A percentile compares a stretch with the other conserved stretches of the same genome.
Conservation (phyloP, 2,113 vertebrate species). For the Recurvirostra avosetta region DNA sequence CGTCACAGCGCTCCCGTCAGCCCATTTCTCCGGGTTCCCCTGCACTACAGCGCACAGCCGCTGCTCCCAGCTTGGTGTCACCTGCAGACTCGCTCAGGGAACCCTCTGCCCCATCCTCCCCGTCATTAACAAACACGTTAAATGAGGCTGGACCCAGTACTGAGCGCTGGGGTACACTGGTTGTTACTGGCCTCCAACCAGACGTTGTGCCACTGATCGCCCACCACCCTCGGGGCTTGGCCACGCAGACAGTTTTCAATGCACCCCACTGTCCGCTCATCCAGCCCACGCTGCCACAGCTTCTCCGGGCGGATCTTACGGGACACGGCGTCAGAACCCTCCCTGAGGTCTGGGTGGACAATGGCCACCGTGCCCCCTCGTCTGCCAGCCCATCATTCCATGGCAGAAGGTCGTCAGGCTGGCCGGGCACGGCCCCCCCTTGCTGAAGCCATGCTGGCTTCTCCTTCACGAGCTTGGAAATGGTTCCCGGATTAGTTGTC, state of each 20-base stretch:
- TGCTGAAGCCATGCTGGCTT: not conserved
- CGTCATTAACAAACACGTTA: too few relatives aligned
- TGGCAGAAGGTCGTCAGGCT: fast-evolving
- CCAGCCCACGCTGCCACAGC: not conserved
- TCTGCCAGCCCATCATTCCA: fast-evolving
- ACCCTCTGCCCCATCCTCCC: too few relatives aligned
- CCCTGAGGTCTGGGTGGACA: not conserved
- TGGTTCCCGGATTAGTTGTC: not conserved
- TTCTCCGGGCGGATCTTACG: too few relatives aligned
- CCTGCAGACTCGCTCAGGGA: too few relatives aligned
- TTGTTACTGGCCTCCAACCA: not conserved
- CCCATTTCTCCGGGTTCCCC: too few relatives aligned
- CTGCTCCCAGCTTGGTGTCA: too few relatives aligned
- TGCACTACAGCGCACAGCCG: too few relatives aligned
- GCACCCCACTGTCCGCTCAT: too few relatives aligned
- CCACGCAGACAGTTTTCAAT: too few relatives aligned
- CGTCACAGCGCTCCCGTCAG: too few relatives aligned
- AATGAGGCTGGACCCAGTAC: not conserved
- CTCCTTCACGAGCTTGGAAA: not conserved
- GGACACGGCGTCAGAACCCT: not conserved
- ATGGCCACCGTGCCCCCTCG: fast-evolving
- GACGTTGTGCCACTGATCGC: not conserved
- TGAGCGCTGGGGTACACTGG: not conserved
- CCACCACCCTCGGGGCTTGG: too few relatives aligned
- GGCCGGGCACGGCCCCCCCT: not conserved